These are phyloP conservation scores for Torymus auratus DNA, from an alignment of 2,888 invertebrate species.

Conservation along the genomic window DNA sequence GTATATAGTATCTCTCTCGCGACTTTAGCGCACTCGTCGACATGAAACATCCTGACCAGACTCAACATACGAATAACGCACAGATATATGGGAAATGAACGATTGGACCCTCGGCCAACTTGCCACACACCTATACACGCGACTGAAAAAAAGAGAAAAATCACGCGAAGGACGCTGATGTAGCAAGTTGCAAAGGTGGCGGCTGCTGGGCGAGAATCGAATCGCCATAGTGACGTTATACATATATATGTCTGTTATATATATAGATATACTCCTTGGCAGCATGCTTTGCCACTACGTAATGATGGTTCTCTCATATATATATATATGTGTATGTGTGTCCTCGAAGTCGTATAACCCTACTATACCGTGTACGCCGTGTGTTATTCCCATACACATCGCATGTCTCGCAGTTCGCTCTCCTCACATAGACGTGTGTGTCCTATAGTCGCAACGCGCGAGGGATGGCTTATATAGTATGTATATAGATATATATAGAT, in stretches of 20 bases:
- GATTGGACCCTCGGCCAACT: constrained; percentile 36
- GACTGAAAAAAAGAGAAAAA: background rate
- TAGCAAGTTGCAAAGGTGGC: background rate
- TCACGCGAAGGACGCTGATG: background rate
- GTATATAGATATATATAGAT: constrained; percentile 40
- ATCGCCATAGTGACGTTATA: constrained; percentile 5
- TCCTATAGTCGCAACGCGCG: no score
- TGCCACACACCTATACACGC: background rate
- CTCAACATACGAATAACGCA: constrained; percentile 44
- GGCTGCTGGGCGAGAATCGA: background rate
- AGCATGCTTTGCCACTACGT: constrained; percentile 70
- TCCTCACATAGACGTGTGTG: no score
- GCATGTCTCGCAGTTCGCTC: no score
- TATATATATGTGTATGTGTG: constrained; percentile 57
- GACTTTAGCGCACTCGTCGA: constrained; percentile 23
- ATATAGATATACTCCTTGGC: constrained; percentile 53
- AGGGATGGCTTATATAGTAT: no score
- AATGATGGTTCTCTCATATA: constrained; percentile 49
- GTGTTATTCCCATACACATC: no score
- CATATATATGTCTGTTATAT: background rate
- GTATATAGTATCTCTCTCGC: constrained; percentile 4
- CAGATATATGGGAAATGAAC: constrained; percentile 23
- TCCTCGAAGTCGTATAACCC: background rate
- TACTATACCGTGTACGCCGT: no score
- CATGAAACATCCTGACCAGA: constrained; percentile 52